phyloP scores from a whole-genome alignment of 2,888 invertebrate species.

The Trichogramma evanescens region DNA sequence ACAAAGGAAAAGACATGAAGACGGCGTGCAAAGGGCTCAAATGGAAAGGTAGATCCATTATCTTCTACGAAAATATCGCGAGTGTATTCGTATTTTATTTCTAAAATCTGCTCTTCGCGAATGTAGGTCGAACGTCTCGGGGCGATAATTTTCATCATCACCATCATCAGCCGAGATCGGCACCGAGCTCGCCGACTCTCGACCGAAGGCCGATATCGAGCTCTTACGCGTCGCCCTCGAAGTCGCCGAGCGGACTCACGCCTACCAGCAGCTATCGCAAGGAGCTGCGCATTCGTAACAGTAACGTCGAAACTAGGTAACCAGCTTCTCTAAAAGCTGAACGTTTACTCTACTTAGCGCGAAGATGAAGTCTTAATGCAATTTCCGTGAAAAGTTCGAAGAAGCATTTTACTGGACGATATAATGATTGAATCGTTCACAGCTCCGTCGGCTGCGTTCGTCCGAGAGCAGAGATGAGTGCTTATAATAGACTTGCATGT shows the following conservation, averaged over 20 bases:
- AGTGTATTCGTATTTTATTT: neutral
- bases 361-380: neutral
- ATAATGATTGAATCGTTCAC: too few relatives aligned
- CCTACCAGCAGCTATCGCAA: conserved; percentile 44
- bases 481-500: too few relatives aligned
- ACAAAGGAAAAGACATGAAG: conserved; percentile 68
- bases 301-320: conserved; percentile 40
- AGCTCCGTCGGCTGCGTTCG: too few relatives aligned
- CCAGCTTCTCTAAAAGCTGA: conserved; percentile 1
- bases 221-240: conserved; percentile 40
- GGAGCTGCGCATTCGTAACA: conserved; percentile 41
- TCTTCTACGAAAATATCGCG: neutral
- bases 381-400: neutral
- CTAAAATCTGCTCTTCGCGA: neutral
- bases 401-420: too few relatives aligned
- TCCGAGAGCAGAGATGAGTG: too few relatives aligned
- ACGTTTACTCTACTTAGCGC: neutral
- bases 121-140: conserved; percentile 38
- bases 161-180: conserved; percentile 53
- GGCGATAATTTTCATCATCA: conserved; percentile 33
- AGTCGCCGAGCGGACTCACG: conserved; percentile 41
- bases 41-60: conserved; percentile 50
- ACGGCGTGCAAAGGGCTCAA: conserved; percentile 71
- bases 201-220: conserved; percentile 50
- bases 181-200: conserved; percentile 61